Percentiles rank a stretch among this genome's conserved stretches.
Evolutionary conservation across 2,113 vertebrate species (phyloP).

Genomic region (Micronycteris hirsuta): DNA sequence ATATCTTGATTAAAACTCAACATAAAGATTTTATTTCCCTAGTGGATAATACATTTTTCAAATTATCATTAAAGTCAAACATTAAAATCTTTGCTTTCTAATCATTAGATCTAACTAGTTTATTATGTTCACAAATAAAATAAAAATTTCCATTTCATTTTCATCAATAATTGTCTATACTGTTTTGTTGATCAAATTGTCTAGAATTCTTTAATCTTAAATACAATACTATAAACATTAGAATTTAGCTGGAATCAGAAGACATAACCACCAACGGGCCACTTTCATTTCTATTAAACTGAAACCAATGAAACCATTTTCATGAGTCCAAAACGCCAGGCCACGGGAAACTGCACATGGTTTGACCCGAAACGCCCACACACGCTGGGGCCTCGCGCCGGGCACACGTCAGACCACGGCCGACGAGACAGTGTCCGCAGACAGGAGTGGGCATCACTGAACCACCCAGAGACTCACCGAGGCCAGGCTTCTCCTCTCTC

Average conservation of each 20-base stretch:
- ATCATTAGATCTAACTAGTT: neutral
- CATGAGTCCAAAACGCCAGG: neutral
- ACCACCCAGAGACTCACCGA: neutral
- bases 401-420: neutral
- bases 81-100: neutral
- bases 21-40: slow-evolving; percentile 1
- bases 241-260: neutral
- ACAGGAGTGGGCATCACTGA: neutral
- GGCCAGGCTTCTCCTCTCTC: neutral
- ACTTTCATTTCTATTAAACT: neutral
- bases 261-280: neutral
- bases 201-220: neutral
- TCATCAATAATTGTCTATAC: neutral
- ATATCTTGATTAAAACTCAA: neutral
- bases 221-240: neutral
- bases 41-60: neutral
- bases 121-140: neutral
- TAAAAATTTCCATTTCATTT: neutral
- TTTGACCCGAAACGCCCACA: neutral
- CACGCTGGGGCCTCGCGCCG: neutral
- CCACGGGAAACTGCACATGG: neutral
- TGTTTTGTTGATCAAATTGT: neutral
- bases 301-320: neutral
- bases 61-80: slow-evolving; percentile 11
- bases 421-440: neutral